phyloP scores from a whole-genome alignment of 2,797 vertebrate species.

The Hydrolagus colliei region DNA sequence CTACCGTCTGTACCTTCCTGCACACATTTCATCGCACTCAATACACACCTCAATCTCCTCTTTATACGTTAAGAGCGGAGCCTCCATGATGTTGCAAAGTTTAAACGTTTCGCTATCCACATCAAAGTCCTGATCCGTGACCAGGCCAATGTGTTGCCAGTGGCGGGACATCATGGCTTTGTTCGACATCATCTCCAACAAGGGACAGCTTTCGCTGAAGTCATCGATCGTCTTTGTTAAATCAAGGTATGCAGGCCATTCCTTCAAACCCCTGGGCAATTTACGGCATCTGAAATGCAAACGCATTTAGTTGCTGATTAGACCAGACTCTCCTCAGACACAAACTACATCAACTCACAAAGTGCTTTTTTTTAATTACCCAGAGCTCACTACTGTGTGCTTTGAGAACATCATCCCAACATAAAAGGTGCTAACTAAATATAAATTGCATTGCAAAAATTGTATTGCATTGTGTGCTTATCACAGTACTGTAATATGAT shows the following conservation, averaged over 20 bases:
- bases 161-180: slow-evolving; percentile 54
- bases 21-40: neutral
- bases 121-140: slow-evolving; percentile 75
- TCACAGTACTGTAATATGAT: neutral
- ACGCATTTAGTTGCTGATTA: neutral
- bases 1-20: too few relatives aligned
- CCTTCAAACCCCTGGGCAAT: slow-evolving; percentile 29
- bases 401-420: too few relatives aligned
- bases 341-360: neutral
- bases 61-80: slow-evolving; percentile 80
- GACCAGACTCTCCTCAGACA: neutral
- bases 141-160: slow-evolving; percentile 76
- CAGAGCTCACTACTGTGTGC: too few relatives aligned
- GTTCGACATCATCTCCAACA: slow-evolving; percentile 31
- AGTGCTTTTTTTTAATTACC: too few relatives aligned
- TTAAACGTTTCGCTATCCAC: slow-evolving; percentile 80
- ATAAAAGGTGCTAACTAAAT: too few relatives aligned
- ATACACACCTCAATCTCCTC: slow-evolving; percentile 86
- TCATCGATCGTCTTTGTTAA: slow-evolving; percentile 31
- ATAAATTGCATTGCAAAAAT: neutral
- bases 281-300: slow-evolving; percentile 28
- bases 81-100: slow-evolving; percentile 84
- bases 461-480: neutral
- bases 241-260: slow-evolving; percentile 27
- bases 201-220: slow-evolving; percentile 29